phyloP scores from a whole-genome alignment of 2,888 invertebrate species.

The Saturnia pavonia region DNA sequence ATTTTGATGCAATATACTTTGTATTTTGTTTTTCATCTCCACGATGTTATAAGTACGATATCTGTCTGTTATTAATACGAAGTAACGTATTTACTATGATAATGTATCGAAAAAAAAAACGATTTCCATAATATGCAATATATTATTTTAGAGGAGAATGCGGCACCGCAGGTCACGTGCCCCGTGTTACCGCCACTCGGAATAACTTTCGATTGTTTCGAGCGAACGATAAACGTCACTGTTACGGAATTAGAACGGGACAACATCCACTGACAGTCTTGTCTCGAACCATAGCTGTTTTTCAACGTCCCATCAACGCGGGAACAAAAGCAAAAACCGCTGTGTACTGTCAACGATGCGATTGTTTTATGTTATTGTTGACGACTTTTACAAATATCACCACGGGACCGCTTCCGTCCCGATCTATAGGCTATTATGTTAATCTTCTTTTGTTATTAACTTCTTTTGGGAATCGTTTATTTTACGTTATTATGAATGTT shows the following conservation, averaged over 20 bases:
- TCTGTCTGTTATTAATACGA: not conserved
- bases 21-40: too few relatives aligned
- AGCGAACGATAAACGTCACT: conserved; percentile 64
- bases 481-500: not conserved
- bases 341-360: conserved; percentile 22
- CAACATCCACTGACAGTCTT: conserved; percentile 57
- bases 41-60: not conserved
- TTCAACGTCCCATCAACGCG: conserved; percentile 15
- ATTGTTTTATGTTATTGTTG: conserved; percentile 15
- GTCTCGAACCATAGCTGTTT: conserved; percentile 44
- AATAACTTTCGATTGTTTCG: conserved; percentile 78
- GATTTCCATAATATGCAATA: conserved; percentile 49
- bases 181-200: conserved; percentile 68
- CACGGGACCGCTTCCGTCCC: conserved; percentile 6
- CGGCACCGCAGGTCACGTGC: conserved; percentile 65
- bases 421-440: conserved; percentile 20
- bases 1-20: too few relatives aligned
- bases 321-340: conserved; percentile 13
- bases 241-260: conserved; percentile 69
- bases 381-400: conserved; percentile 2
- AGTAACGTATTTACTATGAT: not conserved
- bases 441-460: conserved; percentile 14
- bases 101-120: not conserved
- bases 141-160: conserved; percentile 56
- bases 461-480: conserved; percentile 8